Conservation (phyloP, 2,113 vertebrate genomes). For the Rynchops niger region DNA sequence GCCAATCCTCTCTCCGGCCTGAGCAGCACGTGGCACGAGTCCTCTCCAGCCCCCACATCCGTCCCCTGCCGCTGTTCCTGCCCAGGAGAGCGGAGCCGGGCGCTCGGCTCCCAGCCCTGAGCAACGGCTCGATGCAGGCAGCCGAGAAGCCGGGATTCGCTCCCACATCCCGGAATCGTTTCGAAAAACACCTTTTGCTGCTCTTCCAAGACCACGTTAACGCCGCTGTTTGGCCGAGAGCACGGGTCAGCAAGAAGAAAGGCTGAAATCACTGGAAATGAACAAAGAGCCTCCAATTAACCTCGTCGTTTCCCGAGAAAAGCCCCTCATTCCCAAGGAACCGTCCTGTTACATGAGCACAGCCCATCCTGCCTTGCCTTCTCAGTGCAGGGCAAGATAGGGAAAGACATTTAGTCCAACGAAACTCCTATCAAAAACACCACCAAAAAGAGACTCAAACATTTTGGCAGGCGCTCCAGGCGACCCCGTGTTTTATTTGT, state of each 20-base stretch:
- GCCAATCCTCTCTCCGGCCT: rapidly evolving
- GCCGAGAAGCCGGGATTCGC: neutral
- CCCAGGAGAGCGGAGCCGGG: neutral
- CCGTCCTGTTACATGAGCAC: rapidly evolving
- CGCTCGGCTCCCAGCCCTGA: neutral
- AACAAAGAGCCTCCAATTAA: neutral
- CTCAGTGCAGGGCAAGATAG: neutral
- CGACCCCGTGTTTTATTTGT: neutral
- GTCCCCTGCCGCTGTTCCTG: neutral
- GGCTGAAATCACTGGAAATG: no score
- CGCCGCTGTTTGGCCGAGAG: rapidly evolving
- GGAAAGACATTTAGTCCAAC: rapidly evolving
- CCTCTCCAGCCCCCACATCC: neutral
- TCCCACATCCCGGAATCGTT: neutral
- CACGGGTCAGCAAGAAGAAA: neutral
- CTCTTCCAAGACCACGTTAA: neutral
- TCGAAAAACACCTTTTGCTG: neutral
- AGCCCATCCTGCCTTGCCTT: neutral
- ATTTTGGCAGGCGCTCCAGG: rapidly evolving
- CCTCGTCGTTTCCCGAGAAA: neutral
- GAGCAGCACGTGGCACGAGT: neutral
- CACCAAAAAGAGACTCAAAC: neutral
- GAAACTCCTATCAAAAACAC: no score
- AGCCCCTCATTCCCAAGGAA: neutral
- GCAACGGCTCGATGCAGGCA: rapidly evolving